Conservation (phyloP, 2,888 invertebrate genomes). For the Peribatodes rhomboidaria region DNA sequence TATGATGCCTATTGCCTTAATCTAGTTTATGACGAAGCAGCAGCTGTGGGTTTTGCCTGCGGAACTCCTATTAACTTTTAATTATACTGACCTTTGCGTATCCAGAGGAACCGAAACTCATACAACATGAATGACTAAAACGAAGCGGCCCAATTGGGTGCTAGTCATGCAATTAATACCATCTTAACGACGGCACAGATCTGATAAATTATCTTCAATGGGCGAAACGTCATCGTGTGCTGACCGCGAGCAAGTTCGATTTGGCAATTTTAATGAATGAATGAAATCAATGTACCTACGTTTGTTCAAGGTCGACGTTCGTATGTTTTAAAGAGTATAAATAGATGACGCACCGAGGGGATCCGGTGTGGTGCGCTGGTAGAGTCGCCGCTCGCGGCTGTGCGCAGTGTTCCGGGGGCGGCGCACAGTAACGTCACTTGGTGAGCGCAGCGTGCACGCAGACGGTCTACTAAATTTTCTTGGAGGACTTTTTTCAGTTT, state of each 20-base stretch:
- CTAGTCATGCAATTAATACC: slow-evolving; percentile 65
- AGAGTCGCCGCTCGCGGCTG: slow-evolving; percentile 27
- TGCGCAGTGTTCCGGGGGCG: slow-evolving; percentile 11
- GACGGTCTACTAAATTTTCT: background rate
- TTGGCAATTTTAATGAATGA: slow-evolving; percentile 69
- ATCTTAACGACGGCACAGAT: slow-evolving; percentile 56
- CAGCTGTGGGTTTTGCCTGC: slow-evolving; percentile 26
- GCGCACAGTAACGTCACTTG: slow-evolving; percentile 46
- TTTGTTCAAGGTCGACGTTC: slow-evolving; percentile 69
- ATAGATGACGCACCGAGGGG: slow-evolving; percentile 75
- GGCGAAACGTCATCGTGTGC: slow-evolving; percentile 59
- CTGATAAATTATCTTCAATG: slow-evolving; percentile 68
- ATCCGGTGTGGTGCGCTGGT: slow-evolving; percentile 63
- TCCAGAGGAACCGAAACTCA: slow-evolving; percentile 22
- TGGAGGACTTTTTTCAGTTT: background rate
- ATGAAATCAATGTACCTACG: slow-evolving; percentile 61
- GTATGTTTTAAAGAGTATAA: slow-evolving; percentile 57
- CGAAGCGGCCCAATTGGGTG: slow-evolving; percentile 55
- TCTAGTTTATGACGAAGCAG: slow-evolving; percentile 12
- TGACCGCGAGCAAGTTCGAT: slow-evolving; percentile 52
- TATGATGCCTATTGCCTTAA: slow-evolving; percentile 1
- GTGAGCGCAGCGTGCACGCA: slow-evolving; percentile 56
- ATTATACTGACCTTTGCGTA: slow-evolving; percentile 24
- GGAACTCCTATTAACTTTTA: slow-evolving; percentile 29
- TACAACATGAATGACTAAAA: slow-evolving; percentile 46